Percentiles rank a stretch among this genome's conserved stretches.
These are phyloP conservation scores for Hephaestus fuliginosus DNA, from an alignment of 2,797 vertebrate species.

Conservation along the genomic window DNA sequence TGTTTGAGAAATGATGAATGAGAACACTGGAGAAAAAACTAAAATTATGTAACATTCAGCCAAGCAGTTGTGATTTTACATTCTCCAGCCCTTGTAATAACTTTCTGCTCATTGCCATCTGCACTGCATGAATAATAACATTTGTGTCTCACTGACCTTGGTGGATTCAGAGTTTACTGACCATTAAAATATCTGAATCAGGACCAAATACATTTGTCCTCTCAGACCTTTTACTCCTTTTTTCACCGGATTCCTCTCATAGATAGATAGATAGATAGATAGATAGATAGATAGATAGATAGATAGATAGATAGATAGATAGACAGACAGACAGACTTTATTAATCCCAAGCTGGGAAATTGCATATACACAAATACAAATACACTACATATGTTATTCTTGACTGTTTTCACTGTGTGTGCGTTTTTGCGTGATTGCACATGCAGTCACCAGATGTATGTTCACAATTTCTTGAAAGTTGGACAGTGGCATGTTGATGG, in stretches of 20 bases:
- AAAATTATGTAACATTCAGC: constrained; percentile 48
- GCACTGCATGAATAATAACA: constrained; percentile 61
- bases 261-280: no score
- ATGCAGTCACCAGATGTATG: constrained; percentile 1
- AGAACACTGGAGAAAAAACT: constrained; percentile 14
- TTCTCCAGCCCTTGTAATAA: constrained; percentile 36
- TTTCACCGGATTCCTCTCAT: constrained; percentile 5
- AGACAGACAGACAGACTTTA: no score
- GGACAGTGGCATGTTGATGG: constrained; percentile 46
- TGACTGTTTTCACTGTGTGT: background rate
- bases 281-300: no score
- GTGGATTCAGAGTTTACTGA: constrained; percentile 61
- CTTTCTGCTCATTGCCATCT: constrained; percentile 51
- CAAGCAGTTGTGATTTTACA: constrained; percentile 34
- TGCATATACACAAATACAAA: no score
- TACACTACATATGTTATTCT: background rate
- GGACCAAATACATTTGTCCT: constrained; percentile 36
- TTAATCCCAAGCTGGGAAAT: no score
- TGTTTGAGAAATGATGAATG: constrained; percentile 59
- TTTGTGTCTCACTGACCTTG: constrained; percentile 62
- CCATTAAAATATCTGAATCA: constrained; percentile 69
- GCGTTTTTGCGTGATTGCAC: background rate
- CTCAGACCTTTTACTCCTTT: constrained; percentile 23
- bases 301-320: no score
- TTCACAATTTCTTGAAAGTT: constrained; percentile 44